Evolutionary conservation across 2,113 vertebrate genomes (phyloP).

Genomic region (Donacobius atricapilla): DNA sequence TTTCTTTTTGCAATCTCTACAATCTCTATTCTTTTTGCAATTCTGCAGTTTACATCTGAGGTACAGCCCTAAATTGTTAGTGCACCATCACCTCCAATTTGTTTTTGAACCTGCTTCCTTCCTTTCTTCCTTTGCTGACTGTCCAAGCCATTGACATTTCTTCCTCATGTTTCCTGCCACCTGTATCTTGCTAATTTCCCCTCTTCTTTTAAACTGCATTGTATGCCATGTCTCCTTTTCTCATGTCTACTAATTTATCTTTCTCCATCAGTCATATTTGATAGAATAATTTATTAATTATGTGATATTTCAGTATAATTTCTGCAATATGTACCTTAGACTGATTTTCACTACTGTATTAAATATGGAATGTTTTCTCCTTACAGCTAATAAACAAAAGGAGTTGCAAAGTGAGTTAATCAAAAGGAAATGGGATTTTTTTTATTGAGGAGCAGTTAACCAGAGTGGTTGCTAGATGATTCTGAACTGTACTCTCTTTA

Average conservation of each 20-base stretch:
- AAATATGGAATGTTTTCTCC: neutral
- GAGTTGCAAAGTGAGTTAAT: neutral
- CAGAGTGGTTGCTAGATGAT: neutral
- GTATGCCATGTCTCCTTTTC: neutral
- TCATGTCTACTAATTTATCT: neutral
- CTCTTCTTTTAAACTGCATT: neutral
- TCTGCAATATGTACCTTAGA: neutral
- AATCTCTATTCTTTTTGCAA: neutral
- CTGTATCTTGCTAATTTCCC: neutral
- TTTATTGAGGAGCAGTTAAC: neutral
- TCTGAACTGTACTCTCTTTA: neutral
- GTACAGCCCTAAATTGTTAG: neutral
- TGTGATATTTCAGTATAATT: neutral
- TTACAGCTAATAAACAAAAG: neutral
- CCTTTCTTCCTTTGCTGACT: neutral
- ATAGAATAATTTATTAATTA: conserved; percentile 6
- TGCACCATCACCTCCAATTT: neutral
- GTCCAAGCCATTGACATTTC: neutral
- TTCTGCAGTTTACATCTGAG: neutral
- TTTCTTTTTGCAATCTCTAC: neutral
- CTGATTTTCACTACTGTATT: neutral
- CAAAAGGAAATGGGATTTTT: neutral
- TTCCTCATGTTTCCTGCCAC: neutral
- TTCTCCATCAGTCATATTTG: neutral
- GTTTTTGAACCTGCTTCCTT: neutral